These are phyloP conservation scores for Upupa epops DNA, from an alignment of 2,113 vertebrate species.

Conservation along the genomic window DNA sequence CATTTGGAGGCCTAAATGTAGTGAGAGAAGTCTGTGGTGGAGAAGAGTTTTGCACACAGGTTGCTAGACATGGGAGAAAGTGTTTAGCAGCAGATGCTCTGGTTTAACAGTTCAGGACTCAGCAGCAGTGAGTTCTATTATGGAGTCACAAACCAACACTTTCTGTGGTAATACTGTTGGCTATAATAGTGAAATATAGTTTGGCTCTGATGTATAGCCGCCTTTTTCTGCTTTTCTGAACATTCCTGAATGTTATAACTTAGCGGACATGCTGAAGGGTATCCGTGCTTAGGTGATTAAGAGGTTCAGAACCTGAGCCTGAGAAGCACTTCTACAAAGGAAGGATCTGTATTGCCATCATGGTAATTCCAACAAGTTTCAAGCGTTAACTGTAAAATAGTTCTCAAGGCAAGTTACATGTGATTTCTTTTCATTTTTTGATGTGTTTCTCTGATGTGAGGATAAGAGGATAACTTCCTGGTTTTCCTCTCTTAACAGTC, in stretches of 20 bases:
- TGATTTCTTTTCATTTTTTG: not conserved
- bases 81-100: not conserved
- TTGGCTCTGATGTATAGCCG: not conserved
- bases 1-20: not conserved
- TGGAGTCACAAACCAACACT: not conserved
- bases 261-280: not conserved
- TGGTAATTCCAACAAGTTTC: conserved; percentile 27
- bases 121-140: not conserved
- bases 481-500: not conserved
- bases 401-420: not conserved
- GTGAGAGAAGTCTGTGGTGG: not conserved
- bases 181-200: not conserved
- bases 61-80: not conserved
- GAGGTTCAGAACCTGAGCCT: not conserved
- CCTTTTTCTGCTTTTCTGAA: not conserved
- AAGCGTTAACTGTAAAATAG: not conserved
- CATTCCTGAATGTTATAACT: not conserved
- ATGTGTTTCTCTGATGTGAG: not conserved
- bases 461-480: not conserved
- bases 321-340: not conserved
- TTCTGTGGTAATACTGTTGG: not conserved
- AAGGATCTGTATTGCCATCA: not conserved
- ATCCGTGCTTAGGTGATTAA: not conserved
- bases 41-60: not conserved
- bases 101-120: not conserved